phyloP scores from a whole-genome alignment of 2,888 invertebrate genomes.

The Pammene aurita region DNA sequence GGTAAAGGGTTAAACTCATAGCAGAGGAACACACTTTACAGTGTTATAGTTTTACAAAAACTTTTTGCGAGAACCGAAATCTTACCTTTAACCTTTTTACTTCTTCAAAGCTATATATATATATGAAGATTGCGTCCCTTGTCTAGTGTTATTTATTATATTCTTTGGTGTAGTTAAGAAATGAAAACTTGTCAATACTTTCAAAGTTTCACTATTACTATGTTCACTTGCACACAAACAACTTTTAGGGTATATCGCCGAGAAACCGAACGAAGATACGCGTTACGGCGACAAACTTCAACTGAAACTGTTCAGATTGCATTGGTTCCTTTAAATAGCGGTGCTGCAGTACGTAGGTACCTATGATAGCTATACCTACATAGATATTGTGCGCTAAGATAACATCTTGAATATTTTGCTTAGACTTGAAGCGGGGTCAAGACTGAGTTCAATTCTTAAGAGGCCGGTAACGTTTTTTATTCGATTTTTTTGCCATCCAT shows the following conservation, averaged over 20 bases:
- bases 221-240: conserved; percentile 3
- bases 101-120: neutral
- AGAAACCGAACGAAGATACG: neutral
- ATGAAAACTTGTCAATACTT: neutral
- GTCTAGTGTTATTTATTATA: no score
- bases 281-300: conserved; percentile 14
- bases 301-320: conserved; percentile 35
- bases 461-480: neutral
- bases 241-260: conserved; percentile 4
- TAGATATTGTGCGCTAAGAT: conserved; percentile 24
- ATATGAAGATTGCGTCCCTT: neutral
- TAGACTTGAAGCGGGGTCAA: conserved; percentile 18
- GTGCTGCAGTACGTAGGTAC: neutral
- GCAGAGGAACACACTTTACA: no score
- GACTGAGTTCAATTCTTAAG: conserved; percentile 24
- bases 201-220: conserved; percentile 10
- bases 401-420: conserved; percentile 35
- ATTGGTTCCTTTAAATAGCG: conserved; percentile 32
- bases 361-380: no score
- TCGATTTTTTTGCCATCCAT: no score
- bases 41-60: no score
- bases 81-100: conserved; percentile 5
- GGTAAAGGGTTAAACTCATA: no score
- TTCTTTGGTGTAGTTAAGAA: neutral
- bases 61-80: no score